Evolutionary conservation across 2,797 vertebrate genomes (phyloP).

Genomic region (Lithobates pipiens): DNA sequence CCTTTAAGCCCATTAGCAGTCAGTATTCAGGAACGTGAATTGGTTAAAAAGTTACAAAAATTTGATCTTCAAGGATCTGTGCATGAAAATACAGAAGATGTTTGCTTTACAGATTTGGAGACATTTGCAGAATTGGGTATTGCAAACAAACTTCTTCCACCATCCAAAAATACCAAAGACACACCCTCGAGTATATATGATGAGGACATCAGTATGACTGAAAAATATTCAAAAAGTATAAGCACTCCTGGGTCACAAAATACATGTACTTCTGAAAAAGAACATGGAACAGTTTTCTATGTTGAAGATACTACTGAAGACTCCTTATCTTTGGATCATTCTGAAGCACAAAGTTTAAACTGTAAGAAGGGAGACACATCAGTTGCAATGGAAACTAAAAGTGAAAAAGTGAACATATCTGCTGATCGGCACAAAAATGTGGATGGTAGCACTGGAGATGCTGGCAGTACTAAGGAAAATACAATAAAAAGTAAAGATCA

Average conservation of each 20-base stretch:
- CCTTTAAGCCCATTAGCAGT: constrained; percentile 70
- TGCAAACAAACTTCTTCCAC: background rate
- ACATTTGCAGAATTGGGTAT: constrained; percentile 66
- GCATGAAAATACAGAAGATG: constrained; percentile 71
- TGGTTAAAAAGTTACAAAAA: constrained; percentile 81
- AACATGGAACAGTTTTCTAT: constrained; percentile 72
- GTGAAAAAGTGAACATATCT: background rate
- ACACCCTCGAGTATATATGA: constrained; percentile 40
- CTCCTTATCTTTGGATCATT: constrained; percentile 88
- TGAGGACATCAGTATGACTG: constrained; percentile 71
- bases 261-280: constrained; percentile 76
- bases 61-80: constrained; percentile 81
- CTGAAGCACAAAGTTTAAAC: constrained; percentile 79
- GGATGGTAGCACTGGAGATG: constrained; percentile 54
- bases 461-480: constrained; percentile 67
- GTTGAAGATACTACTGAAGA: constrained; percentile 86
- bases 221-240: constrained; percentile 79
- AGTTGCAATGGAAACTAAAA: constrained; percentile 13
- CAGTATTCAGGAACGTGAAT: constrained; percentile 81
- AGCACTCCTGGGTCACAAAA: constrained; percentile 78
- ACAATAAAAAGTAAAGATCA: constrained; percentile 69
- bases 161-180: constrained; percentile 57
- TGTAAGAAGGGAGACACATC: constrained; percentile 63
- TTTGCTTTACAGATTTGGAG: constrained; percentile 73
- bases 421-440: constrained; percentile 9